A percentile compares a stretch with the other conserved stretches of the same genome.
Evolutionary conservation across 2,113 vertebrate genomes (phyloP).

Genomic region (Microcebus griseorufus): DNA sequence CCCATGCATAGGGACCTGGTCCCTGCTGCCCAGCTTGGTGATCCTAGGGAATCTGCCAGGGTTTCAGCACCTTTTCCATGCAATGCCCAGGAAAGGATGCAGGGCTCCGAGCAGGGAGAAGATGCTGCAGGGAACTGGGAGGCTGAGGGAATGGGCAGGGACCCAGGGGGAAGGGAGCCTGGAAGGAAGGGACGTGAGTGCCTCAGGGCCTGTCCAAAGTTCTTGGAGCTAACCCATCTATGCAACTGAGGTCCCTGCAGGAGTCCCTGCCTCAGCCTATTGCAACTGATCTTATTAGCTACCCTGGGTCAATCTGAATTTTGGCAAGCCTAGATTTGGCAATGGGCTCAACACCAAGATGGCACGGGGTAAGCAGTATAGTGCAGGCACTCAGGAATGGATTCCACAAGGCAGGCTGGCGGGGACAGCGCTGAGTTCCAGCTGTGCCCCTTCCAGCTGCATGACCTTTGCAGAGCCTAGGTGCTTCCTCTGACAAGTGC

Average conservation of each 20-base stretch:
- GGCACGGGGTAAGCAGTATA: accelerated
- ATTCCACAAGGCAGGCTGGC: not conserved
- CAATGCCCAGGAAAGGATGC: not conserved
- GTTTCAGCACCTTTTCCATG: not conserved
- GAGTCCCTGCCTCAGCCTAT: accelerated
- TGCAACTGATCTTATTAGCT: not conserved
- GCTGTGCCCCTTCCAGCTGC: not conserved
- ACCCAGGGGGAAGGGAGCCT: not conserved
- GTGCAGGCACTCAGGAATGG: not conserved
- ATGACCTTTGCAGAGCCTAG: not conserved
- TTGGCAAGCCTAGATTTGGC: not conserved
- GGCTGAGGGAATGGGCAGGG: not conserved
- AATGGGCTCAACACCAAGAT: not conserved
- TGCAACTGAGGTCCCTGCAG: not conserved
- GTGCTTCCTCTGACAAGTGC: not conserved
- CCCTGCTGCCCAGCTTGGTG: not conserved
- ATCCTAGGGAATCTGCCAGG: not conserved
- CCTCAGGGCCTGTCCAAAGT: not conserved
- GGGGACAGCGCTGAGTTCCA: not conserved
- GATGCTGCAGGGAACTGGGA: not conserved
- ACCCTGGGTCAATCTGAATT: no score
- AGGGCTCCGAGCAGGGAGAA: not conserved
- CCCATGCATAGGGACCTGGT: not conserved
- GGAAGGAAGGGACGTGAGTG: not conserved
- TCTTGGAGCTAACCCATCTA: not conserved